Evolutionary conservation across 2,888 invertebrate genomes (phyloP).

Genomic region (Nomada ruficornis): DNA sequence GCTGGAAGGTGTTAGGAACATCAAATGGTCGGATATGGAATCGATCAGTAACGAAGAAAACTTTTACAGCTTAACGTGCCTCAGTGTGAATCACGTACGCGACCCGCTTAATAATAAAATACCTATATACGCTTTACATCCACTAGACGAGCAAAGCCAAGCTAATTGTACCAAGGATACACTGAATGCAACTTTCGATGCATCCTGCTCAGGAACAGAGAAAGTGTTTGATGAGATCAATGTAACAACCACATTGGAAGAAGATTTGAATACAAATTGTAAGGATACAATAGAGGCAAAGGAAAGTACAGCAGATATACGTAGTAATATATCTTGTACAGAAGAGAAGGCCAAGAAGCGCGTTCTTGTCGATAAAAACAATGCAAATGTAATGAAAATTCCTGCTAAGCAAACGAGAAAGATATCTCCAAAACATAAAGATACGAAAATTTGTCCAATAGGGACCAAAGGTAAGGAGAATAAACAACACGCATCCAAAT

Average conservation of each 20-base stretch:
- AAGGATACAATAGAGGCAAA: slow-evolving; percentile 18
- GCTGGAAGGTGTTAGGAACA: slow-evolving; percentile 86
- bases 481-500: slow-evolving; percentile 65
- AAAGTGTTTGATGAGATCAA: slow-evolving; percentile 30
- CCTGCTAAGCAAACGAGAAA: slow-evolving; percentile 76
- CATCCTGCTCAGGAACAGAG: slow-evolving; percentile 13
- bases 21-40: slow-evolving; percentile 87
- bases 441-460: slow-evolving; percentile 17
- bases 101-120: slow-evolving; percentile 73
- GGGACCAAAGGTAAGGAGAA: slow-evolving; percentile 77
- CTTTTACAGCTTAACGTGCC: slow-evolving; percentile 76
- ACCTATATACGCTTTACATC: slow-evolving; percentile 56
- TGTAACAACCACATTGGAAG: slow-evolving; percentile 66
- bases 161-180: slow-evolving; percentile 18
- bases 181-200: slow-evolving; percentile 59
- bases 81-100: slow-evolving; percentile 73
- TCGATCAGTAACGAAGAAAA: slow-evolving; percentile 74
- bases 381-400: slow-evolving; percentile 62
- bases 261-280: slow-evolving; percentile 14
- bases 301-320: slow-evolving; percentile 51
- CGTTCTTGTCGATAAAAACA: slow-evolving; percentile 77
- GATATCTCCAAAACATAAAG: slow-evolving; percentile 65
- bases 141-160: slow-evolving; percentile 8
- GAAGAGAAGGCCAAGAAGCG: slow-evolving; percentile 74
- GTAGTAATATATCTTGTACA: slow-evolving; percentile 74